Percentiles rank a stretch among this genome's conserved stretches.
These are phyloP conservation scores for Lasius fuliginosus DNA, from an alignment of 2,888 invertebrate genomes.

Conservation along the genomic window DNA sequence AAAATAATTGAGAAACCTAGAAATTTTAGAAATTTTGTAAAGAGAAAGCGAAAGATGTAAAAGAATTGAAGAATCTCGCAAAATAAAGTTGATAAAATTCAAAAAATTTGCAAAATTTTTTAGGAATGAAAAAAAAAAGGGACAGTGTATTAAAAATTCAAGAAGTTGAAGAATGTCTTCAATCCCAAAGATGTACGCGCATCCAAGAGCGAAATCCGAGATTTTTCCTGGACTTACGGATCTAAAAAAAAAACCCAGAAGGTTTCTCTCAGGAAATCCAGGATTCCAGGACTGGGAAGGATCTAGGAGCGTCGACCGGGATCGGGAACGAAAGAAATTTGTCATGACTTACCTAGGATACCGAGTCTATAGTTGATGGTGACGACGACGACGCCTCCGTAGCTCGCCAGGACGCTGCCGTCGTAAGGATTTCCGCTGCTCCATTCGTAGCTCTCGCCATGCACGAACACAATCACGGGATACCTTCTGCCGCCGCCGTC, in stretches of 20 bases:
- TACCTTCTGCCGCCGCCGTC: conserved; percentile 88
- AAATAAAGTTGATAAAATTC: not conserved
- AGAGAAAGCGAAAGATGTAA: not conserved
- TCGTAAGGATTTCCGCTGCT: conserved; percentile 99
- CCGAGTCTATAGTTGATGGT: conserved; percentile 95
- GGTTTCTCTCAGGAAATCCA: conserved; percentile 24
- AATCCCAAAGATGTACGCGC: not conserved
- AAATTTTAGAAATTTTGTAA: not conserved
- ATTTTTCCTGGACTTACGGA: not conserved
- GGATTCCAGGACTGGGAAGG: not conserved
- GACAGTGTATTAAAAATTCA: not conserved
- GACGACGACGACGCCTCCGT: conserved; percentile 95
- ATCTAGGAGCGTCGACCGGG: conserved; percentile 4
- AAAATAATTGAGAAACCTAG: not conserved
- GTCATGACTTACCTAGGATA: conserved; percentile 90
- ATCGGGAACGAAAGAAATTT: conserved; percentile 23
- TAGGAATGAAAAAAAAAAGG: not conserved
- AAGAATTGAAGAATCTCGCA: not conserved
- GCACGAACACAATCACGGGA: conserved; percentile 97
- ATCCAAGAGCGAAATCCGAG: not conserved
- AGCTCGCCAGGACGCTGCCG: conserved; percentile 97
- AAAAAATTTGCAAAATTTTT: no score
- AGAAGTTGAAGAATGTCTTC: not conserved
- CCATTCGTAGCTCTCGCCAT: conserved; percentile 98
- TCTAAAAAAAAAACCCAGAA: not conserved